phyloP scores from a whole-genome alignment of 2,888 invertebrate genomes.

The Steinernema carpocapsae region DNA sequence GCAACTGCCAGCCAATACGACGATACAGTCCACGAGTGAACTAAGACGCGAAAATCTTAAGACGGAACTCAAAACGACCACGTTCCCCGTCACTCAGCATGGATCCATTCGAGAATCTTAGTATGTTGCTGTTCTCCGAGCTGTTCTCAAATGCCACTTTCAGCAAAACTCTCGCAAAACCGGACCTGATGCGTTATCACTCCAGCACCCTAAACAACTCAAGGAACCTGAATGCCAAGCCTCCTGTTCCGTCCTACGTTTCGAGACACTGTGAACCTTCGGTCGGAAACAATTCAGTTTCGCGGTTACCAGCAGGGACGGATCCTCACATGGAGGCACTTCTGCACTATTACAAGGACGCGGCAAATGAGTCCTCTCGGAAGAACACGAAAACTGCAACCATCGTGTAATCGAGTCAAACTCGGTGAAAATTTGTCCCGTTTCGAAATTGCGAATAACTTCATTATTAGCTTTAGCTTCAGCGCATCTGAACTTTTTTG shows the following conservation, averaged over 20 bases:
- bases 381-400: conserved; percentile 55
- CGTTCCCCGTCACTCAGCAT: conserved; percentile 25
- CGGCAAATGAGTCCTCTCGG: conserved; percentile 30
- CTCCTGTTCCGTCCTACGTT: not conserved
- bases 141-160: not conserved
- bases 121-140: not conserved
- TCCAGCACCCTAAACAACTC: not conserved
- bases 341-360: conserved; percentile 52
- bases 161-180: conserved; percentile 7
- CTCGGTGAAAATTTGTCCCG: too few species aligned
- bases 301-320: conserved; percentile 42
- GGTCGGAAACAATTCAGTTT: not conserved
- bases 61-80: conserved; percentile 5
- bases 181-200: conserved; percentile 23
- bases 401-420: conserved; percentile 46
- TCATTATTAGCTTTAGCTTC: too few species aligned
- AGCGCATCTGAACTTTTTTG: too few species aligned
- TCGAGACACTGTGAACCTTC: not conserved
- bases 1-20: not conserved
- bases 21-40: not conserved
- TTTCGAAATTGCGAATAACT: too few species aligned
- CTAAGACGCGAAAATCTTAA: not conserved
- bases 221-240: not conserved
- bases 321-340: conserved; percentile 61
- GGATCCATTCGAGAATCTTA: conserved; percentile 12